Percentiles rank a stretch among this genome's conserved stretches.
phyloP scores from a whole-genome alignment of 2,888 invertebrate genomes.

The Strigamia crassipes region DNA sequence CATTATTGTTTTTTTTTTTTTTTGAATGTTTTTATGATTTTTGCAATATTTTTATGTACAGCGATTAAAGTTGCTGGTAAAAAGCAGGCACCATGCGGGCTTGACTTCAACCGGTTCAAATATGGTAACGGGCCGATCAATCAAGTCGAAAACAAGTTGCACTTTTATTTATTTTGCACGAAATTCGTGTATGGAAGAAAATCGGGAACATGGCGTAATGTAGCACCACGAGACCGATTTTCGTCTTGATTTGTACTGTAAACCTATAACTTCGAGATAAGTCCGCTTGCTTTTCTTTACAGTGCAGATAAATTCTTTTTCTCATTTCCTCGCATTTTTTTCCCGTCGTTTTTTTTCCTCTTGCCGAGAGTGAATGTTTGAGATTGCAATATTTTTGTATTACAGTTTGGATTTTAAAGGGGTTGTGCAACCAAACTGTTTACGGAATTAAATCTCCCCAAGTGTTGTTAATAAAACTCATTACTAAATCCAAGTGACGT shows the following conservation, averaged over 20 bases:
- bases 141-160: background rate
- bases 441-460: no score
- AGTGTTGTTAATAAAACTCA: no score
- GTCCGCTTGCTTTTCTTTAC: background rate
- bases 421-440: background rate
- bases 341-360: constrained; percentile 8
- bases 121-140: no score
- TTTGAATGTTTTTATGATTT: background rate
- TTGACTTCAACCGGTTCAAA: no score
- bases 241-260: background rate
- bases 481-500: no score
- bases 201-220: background rate
- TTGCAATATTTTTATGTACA: background rate
- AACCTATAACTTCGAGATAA: background rate
- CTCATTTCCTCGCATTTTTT: background rate
- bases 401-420: no score
- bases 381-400: no score
- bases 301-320: constrained; percentile 28
- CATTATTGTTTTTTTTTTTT: background rate
- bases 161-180: no score
- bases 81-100: no score
- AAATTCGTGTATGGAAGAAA: background rate
- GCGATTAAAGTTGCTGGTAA: no score
- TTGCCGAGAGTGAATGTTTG: constrained; percentile 65
- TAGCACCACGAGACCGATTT: background rate